Percentiles rank a stretch among this genome's conserved stretches.
Conservation (phyloP, 2,888 invertebrate genomes). For the Trissonchulus sp. region DNA sequence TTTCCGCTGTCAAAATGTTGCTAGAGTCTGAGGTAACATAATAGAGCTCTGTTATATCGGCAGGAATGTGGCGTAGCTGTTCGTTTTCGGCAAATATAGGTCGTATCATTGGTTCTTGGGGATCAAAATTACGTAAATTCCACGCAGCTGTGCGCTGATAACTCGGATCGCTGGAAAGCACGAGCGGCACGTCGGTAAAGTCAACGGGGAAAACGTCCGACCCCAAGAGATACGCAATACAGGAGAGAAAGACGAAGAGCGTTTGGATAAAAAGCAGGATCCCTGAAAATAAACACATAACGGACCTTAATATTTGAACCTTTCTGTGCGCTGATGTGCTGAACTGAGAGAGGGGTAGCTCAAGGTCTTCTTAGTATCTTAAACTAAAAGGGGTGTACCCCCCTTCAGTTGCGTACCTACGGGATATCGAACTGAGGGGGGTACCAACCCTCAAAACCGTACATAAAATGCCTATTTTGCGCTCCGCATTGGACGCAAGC, state of each 20-base stretch:
- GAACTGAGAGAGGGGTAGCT: too few species aligned
- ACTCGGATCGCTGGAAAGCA: slow-evolving; percentile 25
- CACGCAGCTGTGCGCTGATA: slow-evolving; percentile 29
- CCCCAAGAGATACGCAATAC: slow-evolving; percentile 31
- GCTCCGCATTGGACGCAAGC: too few species aligned
- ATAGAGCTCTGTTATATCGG: slow-evolving; percentile 32
- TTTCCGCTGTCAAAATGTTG: slow-evolving; percentile 25
- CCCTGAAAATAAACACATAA: slow-evolving; percentile 25
- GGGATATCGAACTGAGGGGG: too few species aligned
- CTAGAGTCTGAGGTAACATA: slow-evolving; percentile 22
- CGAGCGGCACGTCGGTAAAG: slow-evolving; percentile 32
- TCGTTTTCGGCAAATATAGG: slow-evolving; percentile 3
- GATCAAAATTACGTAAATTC: slow-evolving; percentile 30
- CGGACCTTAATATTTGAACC: too few species aligned
- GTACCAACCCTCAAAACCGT: too few species aligned
- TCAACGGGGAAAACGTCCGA: slow-evolving; percentile 42
- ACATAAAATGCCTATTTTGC: too few species aligned
- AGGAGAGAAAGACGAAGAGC: neutral
- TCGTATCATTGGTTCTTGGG: slow-evolving; percentile 19
- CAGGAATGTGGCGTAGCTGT: slow-evolving; percentile 7
- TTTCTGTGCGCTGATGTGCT: too few species aligned
- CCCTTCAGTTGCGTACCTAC: too few species aligned
- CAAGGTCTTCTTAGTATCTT: too few species aligned
- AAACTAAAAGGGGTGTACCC: too few species aligned
- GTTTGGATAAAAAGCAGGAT: slow-evolving; percentile 20